Conservation (phyloP, 2,113 vertebrate species). For the Colistium nudipinnis region DNA sequence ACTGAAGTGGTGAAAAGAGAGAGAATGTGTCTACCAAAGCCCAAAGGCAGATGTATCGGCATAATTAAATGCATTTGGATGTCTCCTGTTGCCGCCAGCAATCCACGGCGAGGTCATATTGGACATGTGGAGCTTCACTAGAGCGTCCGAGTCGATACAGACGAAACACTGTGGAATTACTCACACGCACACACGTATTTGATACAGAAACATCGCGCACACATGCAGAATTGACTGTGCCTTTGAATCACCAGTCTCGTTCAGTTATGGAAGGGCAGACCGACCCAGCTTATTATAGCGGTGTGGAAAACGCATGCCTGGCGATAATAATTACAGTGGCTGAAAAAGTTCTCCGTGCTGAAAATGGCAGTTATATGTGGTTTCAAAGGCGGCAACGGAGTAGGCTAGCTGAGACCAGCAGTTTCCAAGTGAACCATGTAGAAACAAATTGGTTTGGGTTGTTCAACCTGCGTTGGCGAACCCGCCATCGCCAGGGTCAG, state of each 20-base stretch:
- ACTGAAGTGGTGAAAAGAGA: slow-evolving; percentile 15
- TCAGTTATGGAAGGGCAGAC: neutral
- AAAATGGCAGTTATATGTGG: neutral
- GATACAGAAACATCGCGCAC: neutral
- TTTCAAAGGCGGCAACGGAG: neutral
- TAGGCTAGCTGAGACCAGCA: neutral
- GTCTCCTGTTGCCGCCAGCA: slow-evolving; percentile 15
- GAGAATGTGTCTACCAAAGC: slow-evolving; percentile 9
- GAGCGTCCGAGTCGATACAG: slow-evolving; percentile 9
- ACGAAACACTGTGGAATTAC: slow-evolving; percentile 19
- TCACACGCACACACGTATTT: neutral
- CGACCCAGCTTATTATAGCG: neutral
- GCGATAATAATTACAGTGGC: neutral
- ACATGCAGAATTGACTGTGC: neutral
- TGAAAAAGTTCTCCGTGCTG: slow-evolving; percentile 1
- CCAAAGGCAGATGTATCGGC: slow-evolving; percentile 38
- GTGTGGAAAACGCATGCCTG: slow-evolving; percentile 8
- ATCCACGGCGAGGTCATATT: slow-evolving; percentile 31
- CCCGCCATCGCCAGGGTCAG: neutral
- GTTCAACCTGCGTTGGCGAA: slow-evolving; percentile 15
- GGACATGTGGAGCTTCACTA: slow-evolving; percentile 21
- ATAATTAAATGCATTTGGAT: slow-evolving; percentile 31
- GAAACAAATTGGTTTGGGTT: slow-evolving; percentile 7
- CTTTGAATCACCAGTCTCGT: slow-evolving; percentile 3
- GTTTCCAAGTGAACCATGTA: neutral